A percentile compares a stretch with the other conserved stretches of the same genome.
phyloP scores from a whole-genome alignment of 2,797 vertebrate species.

The Typhlichthys eigenmanni region DNA sequence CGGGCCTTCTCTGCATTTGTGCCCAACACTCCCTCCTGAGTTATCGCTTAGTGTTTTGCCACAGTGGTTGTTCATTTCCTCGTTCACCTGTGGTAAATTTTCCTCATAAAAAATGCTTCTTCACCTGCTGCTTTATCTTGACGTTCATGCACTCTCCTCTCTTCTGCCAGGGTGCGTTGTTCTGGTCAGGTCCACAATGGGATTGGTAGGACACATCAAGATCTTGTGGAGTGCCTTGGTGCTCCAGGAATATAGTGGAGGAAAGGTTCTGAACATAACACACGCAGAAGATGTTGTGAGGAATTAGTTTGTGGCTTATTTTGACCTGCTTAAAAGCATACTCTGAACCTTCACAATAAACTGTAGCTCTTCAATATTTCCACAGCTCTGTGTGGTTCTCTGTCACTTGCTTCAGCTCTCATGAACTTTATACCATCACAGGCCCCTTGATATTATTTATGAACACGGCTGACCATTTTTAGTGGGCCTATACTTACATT shows the following conservation, averaged over 20 bases:
- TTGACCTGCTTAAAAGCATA: too few relatives aligned
- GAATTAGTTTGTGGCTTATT: too few relatives aligned
- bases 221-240: slow-evolving; percentile 64
- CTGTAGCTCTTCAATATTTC: background rate
- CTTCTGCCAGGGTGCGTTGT: slow-evolving; percentile 29
- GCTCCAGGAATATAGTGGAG: slow-evolving; percentile 76
- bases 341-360: too few relatives aligned
- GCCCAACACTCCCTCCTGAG: too few relatives aligned
- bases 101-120: background rate
- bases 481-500: slow-evolving; percentile 61
- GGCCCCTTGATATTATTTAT: too few relatives aligned
- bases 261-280: slow-evolving; percentile 66
- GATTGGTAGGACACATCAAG: slow-evolving; percentile 69
- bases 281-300: background rate
- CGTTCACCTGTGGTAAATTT: background rate
- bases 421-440: too few relatives aligned
- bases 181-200: slow-evolving; percentile 47
- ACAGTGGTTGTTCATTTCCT: too few relatives aligned
- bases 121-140: slow-evolving; percentile 69
- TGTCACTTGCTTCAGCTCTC: background rate
- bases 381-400: background rate
- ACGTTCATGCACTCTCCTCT: slow-evolving; percentile 66
- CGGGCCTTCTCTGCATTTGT: too few relatives aligned
- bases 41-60: background rate
- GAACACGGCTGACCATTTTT: too few relatives aligned